Conservation (phyloP, 2,888 invertebrate genomes). For the Spilarctia lutea region DNA sequence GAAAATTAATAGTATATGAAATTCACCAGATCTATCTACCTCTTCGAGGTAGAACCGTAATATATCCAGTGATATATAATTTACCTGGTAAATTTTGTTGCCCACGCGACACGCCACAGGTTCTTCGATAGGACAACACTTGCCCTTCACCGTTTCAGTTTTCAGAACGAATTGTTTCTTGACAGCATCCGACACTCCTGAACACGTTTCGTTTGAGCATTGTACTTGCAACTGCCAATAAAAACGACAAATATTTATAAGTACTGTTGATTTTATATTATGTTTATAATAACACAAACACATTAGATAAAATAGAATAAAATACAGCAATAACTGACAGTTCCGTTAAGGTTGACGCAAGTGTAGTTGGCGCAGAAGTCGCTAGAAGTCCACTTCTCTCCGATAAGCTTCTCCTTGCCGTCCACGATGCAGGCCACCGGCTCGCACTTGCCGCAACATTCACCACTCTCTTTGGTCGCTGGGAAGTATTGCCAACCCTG, state of each 20-base stretch:
- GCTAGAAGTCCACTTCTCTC: slow-evolving; percentile 86
- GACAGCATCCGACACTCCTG: slow-evolving; percentile 74
- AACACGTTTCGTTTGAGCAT: slow-evolving; percentile 83
- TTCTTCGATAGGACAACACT: slow-evolving; percentile 86
- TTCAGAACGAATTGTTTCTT: slow-evolving; percentile 83
- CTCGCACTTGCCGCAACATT: slow-evolving; percentile 89
- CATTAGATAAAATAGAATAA: background rate
- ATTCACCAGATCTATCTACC: too few species aligned
- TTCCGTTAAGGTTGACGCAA: slow-evolving; percentile 85
- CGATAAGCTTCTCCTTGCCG: slow-evolving; percentile 77
- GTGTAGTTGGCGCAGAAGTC: slow-evolving; percentile 88
- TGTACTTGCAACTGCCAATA: slow-evolving; percentile 84
- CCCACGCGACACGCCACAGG: slow-evolving; percentile 86
- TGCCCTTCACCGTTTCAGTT: slow-evolving; percentile 72
- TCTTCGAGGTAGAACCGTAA: too few species aligned
- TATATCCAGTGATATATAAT: background rate
- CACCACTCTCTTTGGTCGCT: slow-evolving; percentile 68
- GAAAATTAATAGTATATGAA: too few species aligned
- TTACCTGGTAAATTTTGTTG: slow-evolving; percentile 66
- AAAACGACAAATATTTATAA: background rate
- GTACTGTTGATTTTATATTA: too few species aligned
- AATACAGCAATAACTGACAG: slow-evolving; percentile 62
- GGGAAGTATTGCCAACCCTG: slow-evolving; percentile 88
- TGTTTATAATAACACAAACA: too few species aligned
- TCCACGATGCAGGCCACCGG: slow-evolving; percentile 87